Evolutionary conservation across 2,888 invertebrate genomes (phyloP), one percentile per base, ranked within the genome.

Genomic region (Yponomeuta evonymella): DNA sequence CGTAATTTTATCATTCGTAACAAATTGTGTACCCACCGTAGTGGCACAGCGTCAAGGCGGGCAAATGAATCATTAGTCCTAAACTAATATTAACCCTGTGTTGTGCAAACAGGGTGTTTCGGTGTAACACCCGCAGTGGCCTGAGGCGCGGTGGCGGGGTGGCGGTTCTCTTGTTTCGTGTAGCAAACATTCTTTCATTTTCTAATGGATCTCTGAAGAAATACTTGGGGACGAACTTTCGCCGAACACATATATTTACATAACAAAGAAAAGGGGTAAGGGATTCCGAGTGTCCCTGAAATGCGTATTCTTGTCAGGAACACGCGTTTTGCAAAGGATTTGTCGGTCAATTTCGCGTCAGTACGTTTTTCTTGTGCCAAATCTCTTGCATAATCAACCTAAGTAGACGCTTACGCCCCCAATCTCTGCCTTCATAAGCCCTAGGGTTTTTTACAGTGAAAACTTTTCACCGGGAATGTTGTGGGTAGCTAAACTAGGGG

Each of bases 41-140:
- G 75, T 74, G 75, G 73, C 75, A 78, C 81, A 81, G 81, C 84
- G 81, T 78, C 74, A 76, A 83, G 79, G 75, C 79, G 79, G 77
- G 78, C 80, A 83, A 86, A 89, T 85, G 83, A 86, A 86, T 89
- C 86, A 86, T 89, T 88, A 87, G 87, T 83, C 86, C 86, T 87
- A 86, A 85, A 79, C 84, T 81, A 88, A 90, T 89, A 88, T 88
- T 86, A 84, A 83, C 85, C 70, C 79, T 79, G 81, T 79, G 80
- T 80, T 79, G 79, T 76, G 75, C 81, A 85, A 86, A 88, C 83
- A 85, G 82, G 79, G 81, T 80, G 76, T 82, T 79, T 82, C 73
- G 79, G 48, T 70, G 69, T 58, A 58, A 58, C 51, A 69, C 68
- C 68, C 69, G 69, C 71, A 69, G 69, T 71, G 65, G 69, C 69